These are phyloP conservation scores for Chloroceryle aenea DNA, from an alignment of 2,113 vertebrate genomes.

Conservation along the genomic window DNA sequence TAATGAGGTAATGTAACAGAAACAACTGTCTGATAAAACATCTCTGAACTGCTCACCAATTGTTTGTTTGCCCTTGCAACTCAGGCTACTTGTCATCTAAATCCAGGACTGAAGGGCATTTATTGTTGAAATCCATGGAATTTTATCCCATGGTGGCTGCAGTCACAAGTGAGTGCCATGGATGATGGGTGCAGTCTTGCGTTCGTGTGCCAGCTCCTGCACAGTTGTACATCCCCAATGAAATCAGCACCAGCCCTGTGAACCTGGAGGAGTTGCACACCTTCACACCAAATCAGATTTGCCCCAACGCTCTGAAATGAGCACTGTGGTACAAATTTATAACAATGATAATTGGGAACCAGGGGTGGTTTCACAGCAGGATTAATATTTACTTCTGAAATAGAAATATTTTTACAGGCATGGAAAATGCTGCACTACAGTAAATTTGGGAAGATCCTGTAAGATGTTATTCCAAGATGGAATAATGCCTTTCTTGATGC, in stretches of 20 bases:
- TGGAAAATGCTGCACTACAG: neutral
- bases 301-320: neutral
- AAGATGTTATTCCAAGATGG: neutral
- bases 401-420: neutral
- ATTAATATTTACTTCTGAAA: neutral
- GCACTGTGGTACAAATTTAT: neutral
- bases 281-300: neutral
- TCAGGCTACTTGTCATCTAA: neutral
- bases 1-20: conserved; percentile 3
- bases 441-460: neutral
- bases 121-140: neutral
- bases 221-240: rapidly evolving
- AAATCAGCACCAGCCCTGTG: neutral
- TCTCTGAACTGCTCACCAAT: neutral
- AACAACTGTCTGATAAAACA: neutral
- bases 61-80: neutral
- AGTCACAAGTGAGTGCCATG: rapidly evolving
- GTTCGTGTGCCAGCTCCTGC: neutral
- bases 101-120: neutral
- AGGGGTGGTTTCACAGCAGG: neutral
- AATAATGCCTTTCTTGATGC: neutral
- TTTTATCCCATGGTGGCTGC: neutral
- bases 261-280: rapidly evolving
- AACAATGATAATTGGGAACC: neutral
- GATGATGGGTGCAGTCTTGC: neutral